Conservation (phyloP, 2,113 vertebrate species). For the Zosterops borbonicus region DNA sequence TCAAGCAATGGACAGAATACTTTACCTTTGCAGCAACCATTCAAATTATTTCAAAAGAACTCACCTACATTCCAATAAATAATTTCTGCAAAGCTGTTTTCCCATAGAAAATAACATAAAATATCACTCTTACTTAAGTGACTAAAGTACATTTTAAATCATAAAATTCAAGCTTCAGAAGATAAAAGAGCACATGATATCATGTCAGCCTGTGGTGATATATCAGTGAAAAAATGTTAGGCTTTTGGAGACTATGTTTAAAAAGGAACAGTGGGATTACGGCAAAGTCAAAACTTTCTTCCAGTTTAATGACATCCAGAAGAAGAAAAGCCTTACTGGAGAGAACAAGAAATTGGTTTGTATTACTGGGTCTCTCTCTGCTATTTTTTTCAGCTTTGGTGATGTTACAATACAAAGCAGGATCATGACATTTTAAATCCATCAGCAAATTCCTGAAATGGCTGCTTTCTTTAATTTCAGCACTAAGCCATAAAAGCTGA, state of each 20-base stretch:
- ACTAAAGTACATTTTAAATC: conserved; percentile 46
- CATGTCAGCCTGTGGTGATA: neutral
- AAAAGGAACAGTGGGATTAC: conserved; percentile 6
- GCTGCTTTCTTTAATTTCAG: neutral
- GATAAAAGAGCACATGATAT: conserved; percentile 11
- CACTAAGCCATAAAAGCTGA: neutral
- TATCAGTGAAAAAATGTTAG: conserved; percentile 14
- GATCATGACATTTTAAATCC: neutral
- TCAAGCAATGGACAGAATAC: neutral
- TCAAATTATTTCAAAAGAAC: neutral
- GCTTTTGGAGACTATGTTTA: neutral
- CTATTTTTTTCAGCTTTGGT: neutral
- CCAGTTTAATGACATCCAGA: conserved; percentile 21
- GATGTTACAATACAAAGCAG: neutral
- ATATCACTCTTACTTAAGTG: conserved; percentile 21
- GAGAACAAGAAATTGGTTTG: neutral
- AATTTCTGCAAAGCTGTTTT: neutral
- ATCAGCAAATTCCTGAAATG: neutral
- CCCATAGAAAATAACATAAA: neutral
- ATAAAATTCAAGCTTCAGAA: conserved; percentile 19
- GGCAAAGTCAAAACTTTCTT: neutral
- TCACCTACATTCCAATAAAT: conserved; percentile 5
- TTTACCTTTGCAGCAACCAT: neutral
- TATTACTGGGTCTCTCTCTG: neutral
- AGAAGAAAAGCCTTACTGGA: neutral